A percentile compares a stretch with the other conserved stretches of the same genome.
These are phyloP conservation scores for Sebastes hopkinsi DNA, from an alignment of 2,797 vertebrate genomes.

Conservation along the genomic window DNA sequence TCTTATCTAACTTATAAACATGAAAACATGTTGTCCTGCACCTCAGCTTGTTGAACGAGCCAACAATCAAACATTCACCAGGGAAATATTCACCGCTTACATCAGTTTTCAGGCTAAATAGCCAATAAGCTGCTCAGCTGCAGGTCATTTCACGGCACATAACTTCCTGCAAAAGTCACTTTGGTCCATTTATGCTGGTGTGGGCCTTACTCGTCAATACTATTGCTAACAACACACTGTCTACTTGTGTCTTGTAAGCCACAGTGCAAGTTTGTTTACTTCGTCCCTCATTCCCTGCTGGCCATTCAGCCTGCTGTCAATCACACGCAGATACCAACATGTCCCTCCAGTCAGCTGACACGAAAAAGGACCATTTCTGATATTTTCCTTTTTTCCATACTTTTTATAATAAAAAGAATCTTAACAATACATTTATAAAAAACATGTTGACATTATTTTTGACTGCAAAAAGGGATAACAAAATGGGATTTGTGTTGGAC, in stretches of 20 bases:
- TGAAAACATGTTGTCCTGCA: neutral
- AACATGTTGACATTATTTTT: neutral
- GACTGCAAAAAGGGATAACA: neutral
- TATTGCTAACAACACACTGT: neutral
- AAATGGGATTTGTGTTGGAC: neutral
- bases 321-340: neutral
- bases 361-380: neutral
- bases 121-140: neutral
- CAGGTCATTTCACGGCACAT: neutral
- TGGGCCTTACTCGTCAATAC: neutral
- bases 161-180: neutral
- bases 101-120: neutral
- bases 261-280: neutral
- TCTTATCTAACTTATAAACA: neutral
- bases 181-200: neutral
- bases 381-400: neutral
- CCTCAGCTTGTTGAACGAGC: neutral
- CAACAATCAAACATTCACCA: neutral
- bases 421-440: neutral
- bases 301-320: neutral
- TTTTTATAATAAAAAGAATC: neutral
- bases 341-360: neutral
- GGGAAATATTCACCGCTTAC: neutral
- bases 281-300: neutral
- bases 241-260: neutral